phyloP scores from a whole-genome alignment of 2,888 invertebrate species.

The Elegia similella region DNA sequence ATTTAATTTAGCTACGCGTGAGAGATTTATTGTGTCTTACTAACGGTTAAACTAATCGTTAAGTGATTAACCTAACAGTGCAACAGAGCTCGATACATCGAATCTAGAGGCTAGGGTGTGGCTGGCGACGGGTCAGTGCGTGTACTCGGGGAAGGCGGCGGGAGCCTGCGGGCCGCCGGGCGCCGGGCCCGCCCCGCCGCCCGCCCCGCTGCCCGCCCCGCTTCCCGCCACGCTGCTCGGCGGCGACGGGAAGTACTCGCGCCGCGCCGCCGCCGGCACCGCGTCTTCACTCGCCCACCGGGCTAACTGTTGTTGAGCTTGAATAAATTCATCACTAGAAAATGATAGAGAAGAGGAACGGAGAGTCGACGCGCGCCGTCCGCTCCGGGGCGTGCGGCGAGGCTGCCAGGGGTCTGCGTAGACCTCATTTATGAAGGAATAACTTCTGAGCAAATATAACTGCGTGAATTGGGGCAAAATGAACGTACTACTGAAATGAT shows the following conservation, averaged over 20 bases:
- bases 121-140: constrained; percentile 83
- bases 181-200: constrained; percentile 63
- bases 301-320: constrained; percentile 98
- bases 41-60: constrained; percentile 61
- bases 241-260: constrained; percentile 71
- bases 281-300: constrained; percentile 96
- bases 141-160: constrained; percentile 86
- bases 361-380: constrained; percentile 75
- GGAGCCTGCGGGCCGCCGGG: constrained; percentile 46
- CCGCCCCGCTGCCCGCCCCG: constrained; percentile 69
- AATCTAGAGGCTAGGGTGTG: constrained; percentile 42
- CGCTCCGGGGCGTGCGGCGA: constrained; percentile 33
- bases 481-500: too few species aligned
- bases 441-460: too few species aligned
- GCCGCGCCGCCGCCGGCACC: constrained; percentile 80
- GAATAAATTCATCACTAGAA: constrained; percentile 98
- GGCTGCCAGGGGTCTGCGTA: not conserved
- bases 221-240: constrained; percentile 69
- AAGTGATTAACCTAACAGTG: constrained; percentile 60
- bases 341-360: constrained; percentile 91
- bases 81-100: constrained; percentile 49
- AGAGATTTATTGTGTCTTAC: constrained; percentile 58
- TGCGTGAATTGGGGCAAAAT: too few species aligned
- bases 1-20: constrained; percentile 58
- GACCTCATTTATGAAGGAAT: too few species aligned